Conservation (phyloP, 2,888 invertebrate genomes). For the Drosophila peninsularis region DNA sequence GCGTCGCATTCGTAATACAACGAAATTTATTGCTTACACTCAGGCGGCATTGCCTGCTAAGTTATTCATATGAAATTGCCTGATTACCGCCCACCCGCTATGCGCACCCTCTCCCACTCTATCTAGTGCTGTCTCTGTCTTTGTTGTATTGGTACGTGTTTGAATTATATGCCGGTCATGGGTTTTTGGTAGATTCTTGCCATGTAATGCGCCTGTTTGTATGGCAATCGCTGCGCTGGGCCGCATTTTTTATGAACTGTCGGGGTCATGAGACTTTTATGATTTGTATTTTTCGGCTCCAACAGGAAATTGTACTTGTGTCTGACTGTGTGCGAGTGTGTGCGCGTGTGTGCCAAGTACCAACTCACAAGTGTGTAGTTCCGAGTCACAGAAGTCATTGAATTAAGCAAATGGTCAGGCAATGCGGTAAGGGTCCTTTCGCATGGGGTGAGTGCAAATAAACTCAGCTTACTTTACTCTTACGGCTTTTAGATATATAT, state of each 20-base stretch:
- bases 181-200: constrained; percentile 38
- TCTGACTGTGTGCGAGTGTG: constrained; percentile 14
- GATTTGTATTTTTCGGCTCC: constrained; percentile 64
- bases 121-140: constrained; percentile 9
- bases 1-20: constrained; percentile 71
- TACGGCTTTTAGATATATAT: neutral
- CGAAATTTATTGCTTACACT: constrained; percentile 74
- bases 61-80: constrained; percentile 79
- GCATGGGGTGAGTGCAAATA: constrained; percentile 1
- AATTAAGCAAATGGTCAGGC: constrained; percentile 69
- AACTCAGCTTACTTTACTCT: neutral
- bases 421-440: constrained; percentile 40
- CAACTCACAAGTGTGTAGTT: constrained; percentile 67
- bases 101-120: constrained; percentile 1
- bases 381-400: constrained; percentile 68
- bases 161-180: constrained; percentile 78
- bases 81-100: constrained; percentile 65
- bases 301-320: constrained; percentile 49
- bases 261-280: constrained; percentile 73
- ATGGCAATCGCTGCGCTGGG: constrained; percentile 75
- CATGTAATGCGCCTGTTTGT: constrained; percentile 72
- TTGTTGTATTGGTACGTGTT: constrained; percentile 71
- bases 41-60: constrained; percentile 71
- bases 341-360: constrained; percentile 22
- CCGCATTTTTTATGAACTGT: constrained; percentile 76